phyloP scores from a whole-genome alignment of 2,888 invertebrate species.

The Perizoma affinitatum region DNA sequence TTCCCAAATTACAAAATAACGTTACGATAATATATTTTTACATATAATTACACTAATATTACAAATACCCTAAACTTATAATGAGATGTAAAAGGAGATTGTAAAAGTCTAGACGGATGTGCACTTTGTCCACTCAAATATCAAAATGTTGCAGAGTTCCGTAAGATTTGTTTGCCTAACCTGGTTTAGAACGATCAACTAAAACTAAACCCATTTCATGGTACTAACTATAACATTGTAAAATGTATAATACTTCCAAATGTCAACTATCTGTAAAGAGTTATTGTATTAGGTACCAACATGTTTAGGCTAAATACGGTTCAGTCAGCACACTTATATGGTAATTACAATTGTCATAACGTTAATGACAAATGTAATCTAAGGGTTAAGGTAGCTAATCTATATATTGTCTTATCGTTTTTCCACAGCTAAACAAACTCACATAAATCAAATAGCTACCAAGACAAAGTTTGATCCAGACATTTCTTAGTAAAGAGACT shows the following conservation, averaged over 20 bases:
- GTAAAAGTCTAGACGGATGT: constrained; percentile 33
- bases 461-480: no score
- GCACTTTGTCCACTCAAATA: constrained; percentile 47
- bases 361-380: no score
- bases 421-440: no score
- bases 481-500: no score
- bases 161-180: constrained; percentile 44
- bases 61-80: constrained; percentile 56
- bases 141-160: constrained; percentile 48
- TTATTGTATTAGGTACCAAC: no score
- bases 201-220: constrained; percentile 25
- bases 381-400: no score
- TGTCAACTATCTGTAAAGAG: no score
- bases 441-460: no score
- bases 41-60: constrained; percentile 73
- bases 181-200: not conserved
- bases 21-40: constrained; percentile 59
- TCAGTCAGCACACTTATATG: no score
- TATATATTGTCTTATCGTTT: no score
- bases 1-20: constrained; percentile 45
- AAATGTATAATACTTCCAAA: constrained; percentile 7
- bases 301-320: no score
- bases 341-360: no score
- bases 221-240: constrained; percentile 16
- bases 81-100: constrained; percentile 39